Evolutionary conservation across 2,797 vertebrate genomes (phyloP).

Genomic region (Clamator glandarius): DNA sequence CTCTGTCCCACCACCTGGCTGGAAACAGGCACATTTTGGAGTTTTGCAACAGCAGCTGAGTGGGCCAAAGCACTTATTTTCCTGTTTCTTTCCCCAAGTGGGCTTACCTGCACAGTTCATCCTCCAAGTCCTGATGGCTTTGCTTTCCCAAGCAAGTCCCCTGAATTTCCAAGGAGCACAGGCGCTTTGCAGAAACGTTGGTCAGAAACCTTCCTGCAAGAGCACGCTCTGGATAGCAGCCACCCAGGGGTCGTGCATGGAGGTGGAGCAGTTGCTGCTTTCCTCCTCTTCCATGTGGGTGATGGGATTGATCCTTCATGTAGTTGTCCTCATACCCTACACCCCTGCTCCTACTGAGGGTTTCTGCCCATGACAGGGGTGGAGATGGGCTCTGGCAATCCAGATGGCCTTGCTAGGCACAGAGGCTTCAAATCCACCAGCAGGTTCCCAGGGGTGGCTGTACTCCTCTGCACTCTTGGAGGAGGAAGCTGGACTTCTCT

Average conservation of each 20-base stretch:
- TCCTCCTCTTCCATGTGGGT: background rate
- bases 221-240: fast-evolving
- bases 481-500: background rate
- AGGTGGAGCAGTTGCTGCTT: background rate
- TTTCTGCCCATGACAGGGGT: background rate
- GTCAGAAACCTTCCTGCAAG: background rate
- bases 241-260: fast-evolving
- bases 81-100: background rate
- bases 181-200: background rate
- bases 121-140: background rate
- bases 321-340: background rate
- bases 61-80: background rate
- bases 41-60: background rate
- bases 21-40: fast-evolving
- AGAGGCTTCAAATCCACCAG: background rate
- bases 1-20: background rate
- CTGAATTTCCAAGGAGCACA: background rate
- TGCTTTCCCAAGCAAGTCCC: background rate
- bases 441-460: background rate
- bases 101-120: background rate
- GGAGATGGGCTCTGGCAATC: fast-evolving
- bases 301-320: background rate
- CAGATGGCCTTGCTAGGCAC: background rate
- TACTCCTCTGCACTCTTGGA: background rate
- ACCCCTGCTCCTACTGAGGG: fast-evolving